These are phyloP conservation scores for Megalonaias nervosa DNA, from an alignment of 1,140 invertebrate genomes.

Conservation along the genomic window DNA sequence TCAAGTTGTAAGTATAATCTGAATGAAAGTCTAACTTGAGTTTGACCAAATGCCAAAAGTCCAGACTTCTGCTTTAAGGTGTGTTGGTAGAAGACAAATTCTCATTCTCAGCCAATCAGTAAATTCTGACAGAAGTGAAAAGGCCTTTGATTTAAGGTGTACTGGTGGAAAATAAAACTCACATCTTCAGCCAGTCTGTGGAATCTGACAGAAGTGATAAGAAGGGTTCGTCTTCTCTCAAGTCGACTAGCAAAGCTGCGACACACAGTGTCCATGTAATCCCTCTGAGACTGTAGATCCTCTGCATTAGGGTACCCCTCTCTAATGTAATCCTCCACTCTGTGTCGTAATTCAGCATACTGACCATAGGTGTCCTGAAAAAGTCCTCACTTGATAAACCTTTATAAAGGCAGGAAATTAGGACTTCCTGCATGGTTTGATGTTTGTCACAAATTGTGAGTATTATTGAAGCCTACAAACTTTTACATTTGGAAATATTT, in stretches of 20 bases:
- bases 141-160: slow-evolving; percentile 56
- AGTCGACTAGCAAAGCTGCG: slow-evolving; percentile 84
- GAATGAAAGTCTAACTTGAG: no score
- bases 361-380: slow-evolving; percentile 71
- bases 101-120: slow-evolving; percentile 82
- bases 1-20: no score
- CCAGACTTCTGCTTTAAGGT: no score
- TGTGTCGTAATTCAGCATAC: slow-evolving; percentile 83
- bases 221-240: slow-evolving; percentile 81
- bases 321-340: slow-evolving; percentile 73
- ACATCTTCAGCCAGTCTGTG: slow-evolving; percentile 83
- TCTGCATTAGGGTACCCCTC: slow-evolving; percentile 75
- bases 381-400: no score
- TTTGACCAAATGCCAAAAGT: no score
- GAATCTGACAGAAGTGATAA: slow-evolving; percentile 84
- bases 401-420: no score
- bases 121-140: slow-evolving; percentile 83
- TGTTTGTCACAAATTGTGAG: no score
- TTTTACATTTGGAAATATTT: no score
- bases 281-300: slow-evolving; percentile 68
- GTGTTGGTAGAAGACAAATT: slow-evolving; percentile 28
- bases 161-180: slow-evolving; percentile 44
- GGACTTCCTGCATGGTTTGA: no score
- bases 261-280: slow-evolving; percentile 84
- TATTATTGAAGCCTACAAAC: no score